These are phyloP conservation scores for Oncorhynchus keta DNA, from an alignment of 2,113 vertebrate species.

Conservation along the genomic window DNA sequence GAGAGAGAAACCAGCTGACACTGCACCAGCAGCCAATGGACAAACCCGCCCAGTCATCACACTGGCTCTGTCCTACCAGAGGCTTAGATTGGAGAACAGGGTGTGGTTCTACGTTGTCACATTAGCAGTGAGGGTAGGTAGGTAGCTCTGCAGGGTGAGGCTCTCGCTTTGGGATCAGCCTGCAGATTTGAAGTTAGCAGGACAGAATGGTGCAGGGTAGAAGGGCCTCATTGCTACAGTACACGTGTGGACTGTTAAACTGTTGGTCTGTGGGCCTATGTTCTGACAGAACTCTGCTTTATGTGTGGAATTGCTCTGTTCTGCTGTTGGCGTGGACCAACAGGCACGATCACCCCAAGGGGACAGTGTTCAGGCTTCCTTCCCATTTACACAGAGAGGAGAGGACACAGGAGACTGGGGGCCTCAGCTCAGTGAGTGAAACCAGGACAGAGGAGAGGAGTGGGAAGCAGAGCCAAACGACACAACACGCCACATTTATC, in stretches of 20 bases:
- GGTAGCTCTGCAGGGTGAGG: background rate
- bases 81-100: background rate
- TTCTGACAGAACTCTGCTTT: no score
- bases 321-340: no score
- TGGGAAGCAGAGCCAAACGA: background rate
- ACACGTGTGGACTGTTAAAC: no score
- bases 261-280: no score
- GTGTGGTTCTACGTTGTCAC: background rate
- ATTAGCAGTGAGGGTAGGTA: background rate
- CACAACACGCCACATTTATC: no score
- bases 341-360: no score
- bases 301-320: no score
- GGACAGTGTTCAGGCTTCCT: no score
- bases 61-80: background rate
- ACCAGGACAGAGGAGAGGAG: no score
- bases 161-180: background rate
- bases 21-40: conserved; percentile 7
- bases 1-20: conserved; percentile 23
- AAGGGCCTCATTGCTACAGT: background rate
- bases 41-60: conserved; percentile 4
- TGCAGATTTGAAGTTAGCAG: background rate
- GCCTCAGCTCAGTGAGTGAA: no score
- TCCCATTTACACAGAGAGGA: no score
- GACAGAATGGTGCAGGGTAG: background rate
- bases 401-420: no score